Evolutionary conservation across 2,113 vertebrate species (phyloP).

Genomic region (Rhegmatorhina hoffmannsi): DNA sequence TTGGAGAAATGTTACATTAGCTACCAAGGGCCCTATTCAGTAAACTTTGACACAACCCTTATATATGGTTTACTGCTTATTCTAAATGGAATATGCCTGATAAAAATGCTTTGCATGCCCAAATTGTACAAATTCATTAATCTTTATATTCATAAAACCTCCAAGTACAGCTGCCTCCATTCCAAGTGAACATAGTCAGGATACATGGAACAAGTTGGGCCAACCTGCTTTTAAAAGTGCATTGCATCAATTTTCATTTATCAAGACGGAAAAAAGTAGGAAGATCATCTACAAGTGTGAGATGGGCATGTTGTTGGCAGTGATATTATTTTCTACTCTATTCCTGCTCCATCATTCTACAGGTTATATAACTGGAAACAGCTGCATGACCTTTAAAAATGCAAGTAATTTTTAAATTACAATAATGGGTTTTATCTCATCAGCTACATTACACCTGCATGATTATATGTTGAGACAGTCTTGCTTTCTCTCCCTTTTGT

Average conservation of each 20-base stretch:
- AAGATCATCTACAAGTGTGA: neutral
- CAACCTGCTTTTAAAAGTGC: neutral
- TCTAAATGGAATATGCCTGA: constrained; percentile 64
- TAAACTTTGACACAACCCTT: constrained; percentile 80
- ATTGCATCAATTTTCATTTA: neutral
- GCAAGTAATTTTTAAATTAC: neutral
- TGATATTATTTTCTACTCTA: neutral
- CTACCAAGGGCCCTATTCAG: constrained; percentile 78
- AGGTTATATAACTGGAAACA: constrained; percentile 3
- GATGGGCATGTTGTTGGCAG: neutral
- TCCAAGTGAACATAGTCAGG: neutral
- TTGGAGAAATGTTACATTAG: constrained; percentile 77
- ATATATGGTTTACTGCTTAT: constrained; percentile 72
- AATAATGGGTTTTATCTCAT: neutral
- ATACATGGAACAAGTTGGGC: neutral
- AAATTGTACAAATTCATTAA: constrained; percentile 75
- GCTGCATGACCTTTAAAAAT: constrained; percentile 24
- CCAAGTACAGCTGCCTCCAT: neutral
- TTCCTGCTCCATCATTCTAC: neutral
- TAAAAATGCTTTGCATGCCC: constrained; percentile 71
- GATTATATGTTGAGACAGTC: neutral
- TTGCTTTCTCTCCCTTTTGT: neutral
- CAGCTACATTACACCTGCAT: neutral
- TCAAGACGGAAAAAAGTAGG: neutral
- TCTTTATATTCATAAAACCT: constrained; percentile 56